Conservation (phyloP, 2,113 vertebrate species). For the Hippopotamus amphibius region DNA sequence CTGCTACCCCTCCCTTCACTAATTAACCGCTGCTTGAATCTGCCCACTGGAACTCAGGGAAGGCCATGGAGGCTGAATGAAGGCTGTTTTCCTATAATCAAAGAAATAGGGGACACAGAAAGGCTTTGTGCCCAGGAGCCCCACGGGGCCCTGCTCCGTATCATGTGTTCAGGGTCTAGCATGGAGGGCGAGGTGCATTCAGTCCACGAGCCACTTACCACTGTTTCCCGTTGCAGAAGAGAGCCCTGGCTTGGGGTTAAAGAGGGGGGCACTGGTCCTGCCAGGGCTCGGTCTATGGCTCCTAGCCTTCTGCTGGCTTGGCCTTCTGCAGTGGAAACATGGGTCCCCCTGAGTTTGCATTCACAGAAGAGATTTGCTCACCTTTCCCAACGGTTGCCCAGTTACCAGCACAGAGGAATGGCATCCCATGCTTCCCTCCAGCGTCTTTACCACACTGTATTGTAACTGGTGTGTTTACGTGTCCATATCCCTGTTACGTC, state of each 20-base stretch:
- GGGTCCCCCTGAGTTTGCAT: not conserved
- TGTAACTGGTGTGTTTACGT: not conserved
- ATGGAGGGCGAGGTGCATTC: constrained; percentile 62
- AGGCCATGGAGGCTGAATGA: too few species aligned
- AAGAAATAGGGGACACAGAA: too few species aligned
- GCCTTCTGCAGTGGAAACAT: constrained; percentile 76
- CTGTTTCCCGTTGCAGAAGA: constrained; percentile 53
- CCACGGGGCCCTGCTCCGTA: too few species aligned
- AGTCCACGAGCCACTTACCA: not conserved
- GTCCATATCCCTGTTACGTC: not conserved
- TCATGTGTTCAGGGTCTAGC: not conserved
- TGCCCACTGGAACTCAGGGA: too few species aligned
- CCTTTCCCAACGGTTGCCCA: not conserved
- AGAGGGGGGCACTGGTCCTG: constrained; percentile 70
- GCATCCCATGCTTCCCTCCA: not conserved
- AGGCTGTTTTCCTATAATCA: too few species aligned
- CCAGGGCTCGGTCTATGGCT: constrained; percentile 8
- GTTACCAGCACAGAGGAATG: not conserved
- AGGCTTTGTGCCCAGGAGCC: too few species aligned
- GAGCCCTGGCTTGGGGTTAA: constrained; percentile 66
- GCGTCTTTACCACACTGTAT: not conserved
- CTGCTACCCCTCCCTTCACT: too few species aligned
- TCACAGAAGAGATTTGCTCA: not conserved
- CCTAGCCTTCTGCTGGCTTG: constrained; percentile 67
- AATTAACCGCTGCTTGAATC: too few species aligned